phyloP scores from a whole-genome alignment of 2,797 vertebrate genomes.

The Coluber constrictor region DNA sequence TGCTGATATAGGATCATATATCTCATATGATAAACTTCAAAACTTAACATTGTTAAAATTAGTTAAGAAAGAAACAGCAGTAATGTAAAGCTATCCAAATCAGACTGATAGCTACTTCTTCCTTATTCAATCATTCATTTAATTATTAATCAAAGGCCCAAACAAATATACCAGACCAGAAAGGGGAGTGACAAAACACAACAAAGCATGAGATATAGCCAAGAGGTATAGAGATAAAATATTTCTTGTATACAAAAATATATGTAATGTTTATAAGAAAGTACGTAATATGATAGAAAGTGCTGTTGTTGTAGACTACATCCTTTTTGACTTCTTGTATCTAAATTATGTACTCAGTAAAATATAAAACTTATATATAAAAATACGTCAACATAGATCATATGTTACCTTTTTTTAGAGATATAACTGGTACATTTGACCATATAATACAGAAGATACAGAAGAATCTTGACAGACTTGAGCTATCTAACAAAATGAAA shows the following conservation, averaged over 20 bases:
- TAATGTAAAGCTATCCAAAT: not conserved
- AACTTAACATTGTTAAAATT: not conserved
- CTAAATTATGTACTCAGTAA: slow-evolving; percentile 22
- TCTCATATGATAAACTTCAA: not conserved
- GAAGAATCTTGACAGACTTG: too few species aligned
- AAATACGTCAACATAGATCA: slow-evolving; percentile 36
- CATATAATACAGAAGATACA: not conserved
- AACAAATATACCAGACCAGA: not conserved
- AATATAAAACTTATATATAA: slow-evolving; percentile 37
- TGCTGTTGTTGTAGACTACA: slow-evolving; percentile 21
- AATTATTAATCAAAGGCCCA: not conserved
- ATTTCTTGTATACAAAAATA: not conserved
- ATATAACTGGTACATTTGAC: slow-evolving; percentile 22
- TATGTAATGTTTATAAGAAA: not conserved
- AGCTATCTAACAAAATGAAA: too few species aligned
- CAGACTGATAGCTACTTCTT: not conserved
- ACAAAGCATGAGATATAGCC: not conserved
- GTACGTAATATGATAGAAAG: slow-evolving; percentile 29
- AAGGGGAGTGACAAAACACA: not conserved
- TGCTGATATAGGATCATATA: not conserved
- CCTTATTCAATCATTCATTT: not conserved
- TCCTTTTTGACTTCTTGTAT: slow-evolving; percentile 38
- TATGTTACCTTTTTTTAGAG: slow-evolving; percentile 41
- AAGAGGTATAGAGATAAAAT: not conserved
- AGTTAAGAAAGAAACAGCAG: not conserved